Conservation (phyloP, 1,140 invertebrate species). For the Rhynchophorus ferrugineus region DNA sequence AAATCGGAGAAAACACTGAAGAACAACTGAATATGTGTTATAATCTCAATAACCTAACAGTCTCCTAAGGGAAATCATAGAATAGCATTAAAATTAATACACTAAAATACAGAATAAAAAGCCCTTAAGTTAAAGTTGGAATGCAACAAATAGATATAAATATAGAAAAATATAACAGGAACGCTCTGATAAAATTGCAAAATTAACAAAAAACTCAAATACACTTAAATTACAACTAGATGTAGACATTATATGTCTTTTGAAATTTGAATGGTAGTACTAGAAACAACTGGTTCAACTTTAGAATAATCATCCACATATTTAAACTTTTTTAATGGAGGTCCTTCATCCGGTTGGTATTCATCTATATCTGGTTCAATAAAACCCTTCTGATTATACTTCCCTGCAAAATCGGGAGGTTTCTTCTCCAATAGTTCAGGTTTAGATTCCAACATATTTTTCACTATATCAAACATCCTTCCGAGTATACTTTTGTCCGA, state of each 20-base stretch:
- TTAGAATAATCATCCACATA: conserved; percentile 1
- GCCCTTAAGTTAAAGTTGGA: conserved; percentile 5
- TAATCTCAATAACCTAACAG: not conserved
- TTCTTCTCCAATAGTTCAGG: conserved; percentile 7
- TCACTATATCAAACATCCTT: conserved; percentile 27
- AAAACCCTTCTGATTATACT: conserved; percentile 28
- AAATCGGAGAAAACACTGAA: too few relatives aligned
- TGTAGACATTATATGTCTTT: conserved; percentile 12
- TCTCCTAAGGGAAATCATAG: not conserved
- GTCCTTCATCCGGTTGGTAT: conserved; percentile 23
- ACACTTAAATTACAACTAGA: conserved; percentile 1
- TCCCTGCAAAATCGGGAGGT: conserved; percentile 18
- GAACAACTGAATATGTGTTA: too few relatives aligned
- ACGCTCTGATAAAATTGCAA: conserved; percentile 12
- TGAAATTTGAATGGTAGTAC: conserved; percentile 11
- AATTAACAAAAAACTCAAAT: conserved; percentile 5
- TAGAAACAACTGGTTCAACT: conserved; percentile 9
- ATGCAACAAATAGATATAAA: conserved; percentile 18
- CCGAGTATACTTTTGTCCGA: conserved; percentile 27
- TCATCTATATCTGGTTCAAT: conserved; percentile 37
- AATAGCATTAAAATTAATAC: too few relatives aligned
- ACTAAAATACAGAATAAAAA: not conserved
- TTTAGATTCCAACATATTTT: conserved; percentile 29
- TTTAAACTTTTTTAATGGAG: conserved; percentile 25
- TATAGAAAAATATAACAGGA: conserved; percentile 18